Conservation (phyloP, 1,140 invertebrate genomes). For the Scaptomyza hsui region DNA sequence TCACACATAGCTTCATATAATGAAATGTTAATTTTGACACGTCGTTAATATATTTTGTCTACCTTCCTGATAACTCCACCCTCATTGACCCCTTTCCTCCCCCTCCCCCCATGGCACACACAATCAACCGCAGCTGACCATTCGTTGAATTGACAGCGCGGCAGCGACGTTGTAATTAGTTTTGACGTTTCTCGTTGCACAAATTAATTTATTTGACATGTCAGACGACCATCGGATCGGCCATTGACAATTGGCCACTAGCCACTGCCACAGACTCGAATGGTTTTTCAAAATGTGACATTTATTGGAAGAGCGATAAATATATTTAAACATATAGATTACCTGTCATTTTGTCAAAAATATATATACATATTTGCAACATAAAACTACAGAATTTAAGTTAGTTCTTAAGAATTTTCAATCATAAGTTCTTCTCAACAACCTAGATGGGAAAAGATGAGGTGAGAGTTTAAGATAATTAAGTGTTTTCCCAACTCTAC, state of each 20-base stretch:
- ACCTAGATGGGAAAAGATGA: too few relatives aligned
- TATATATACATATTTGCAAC: background rate
- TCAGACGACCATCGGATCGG: conserved; percentile 71
- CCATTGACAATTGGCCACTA: conserved; percentile 52
- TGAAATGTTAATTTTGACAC: conserved; percentile 84
- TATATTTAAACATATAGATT: conserved; percentile 14
- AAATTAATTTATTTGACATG: conserved; percentile 84
- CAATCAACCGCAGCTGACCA: conserved; percentile 17
- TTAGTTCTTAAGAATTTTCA: too few relatives aligned
- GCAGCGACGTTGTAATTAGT: conserved; percentile 75
- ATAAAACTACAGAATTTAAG: background rate
- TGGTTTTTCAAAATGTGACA: conserved; percentile 68
- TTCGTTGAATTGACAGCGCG: conserved; percentile 61
- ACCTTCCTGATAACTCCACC: conserved; percentile 31
- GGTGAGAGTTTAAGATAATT: conserved; percentile 21
- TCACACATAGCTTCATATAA: conserved; percentile 69
- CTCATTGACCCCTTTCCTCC: background rate
- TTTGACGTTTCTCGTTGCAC: conserved; percentile 83
- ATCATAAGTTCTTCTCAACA: background rate
- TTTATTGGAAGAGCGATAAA: conserved; percentile 64
- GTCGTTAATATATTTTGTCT: conserved; percentile 84
- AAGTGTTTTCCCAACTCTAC: conserved; percentile 22
- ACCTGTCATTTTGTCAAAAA: conserved; percentile 18
- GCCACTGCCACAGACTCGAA: conserved; percentile 44
- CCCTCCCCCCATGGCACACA: background rate